Conservation (phyloP, 2,888 invertebrate species). For the Gymnoscelis rufifasciata region DNA sequence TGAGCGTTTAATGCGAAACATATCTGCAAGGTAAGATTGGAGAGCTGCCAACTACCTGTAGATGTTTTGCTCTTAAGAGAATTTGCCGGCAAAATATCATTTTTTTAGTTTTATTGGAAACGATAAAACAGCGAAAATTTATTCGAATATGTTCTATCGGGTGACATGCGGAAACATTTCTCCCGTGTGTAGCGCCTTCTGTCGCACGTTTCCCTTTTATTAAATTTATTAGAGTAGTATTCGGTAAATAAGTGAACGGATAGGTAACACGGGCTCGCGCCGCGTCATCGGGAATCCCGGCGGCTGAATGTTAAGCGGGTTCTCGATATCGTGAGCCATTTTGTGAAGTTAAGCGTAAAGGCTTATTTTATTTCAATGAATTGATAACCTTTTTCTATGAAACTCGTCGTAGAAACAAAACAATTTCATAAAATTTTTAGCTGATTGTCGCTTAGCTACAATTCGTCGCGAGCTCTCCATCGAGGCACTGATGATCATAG, state of each 20-base stretch:
- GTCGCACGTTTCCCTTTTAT: conserved; percentile 63
- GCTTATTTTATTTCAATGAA: conserved; percentile 25
- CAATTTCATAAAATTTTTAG: not conserved
- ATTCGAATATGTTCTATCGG: conserved; percentile 31
- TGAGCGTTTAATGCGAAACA: conserved; percentile 50
- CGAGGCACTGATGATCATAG: conserved; percentile 42
- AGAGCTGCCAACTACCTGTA: conserved; percentile 73
- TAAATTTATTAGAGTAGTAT: conserved; percentile 68
- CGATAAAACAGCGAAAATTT: conserved; percentile 40
- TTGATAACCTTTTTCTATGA: conserved; percentile 16
- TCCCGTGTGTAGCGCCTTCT: conserved; percentile 41
- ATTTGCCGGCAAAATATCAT: conserved; percentile 47
- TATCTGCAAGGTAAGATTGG: conserved; percentile 64
- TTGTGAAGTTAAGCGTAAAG: conserved; percentile 46
- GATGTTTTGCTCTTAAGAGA: conserved; percentile 51
- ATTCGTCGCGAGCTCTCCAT: conserved; percentile 28
- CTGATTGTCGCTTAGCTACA: not conserved
- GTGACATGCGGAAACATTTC: conserved; percentile 36
- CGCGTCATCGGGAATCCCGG: conserved; percentile 62
- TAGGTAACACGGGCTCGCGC: conserved; percentile 44
- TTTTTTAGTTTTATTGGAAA: conserved; percentile 43
- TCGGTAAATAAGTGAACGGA: conserved; percentile 61
- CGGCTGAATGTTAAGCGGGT: conserved; percentile 56
- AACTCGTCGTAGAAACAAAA: not conserved
- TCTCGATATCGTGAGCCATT: conserved; percentile 56